Base-by-base conservation (phyloP, 2,797 vertebrate species). In the Vireo griseus region DNA sequence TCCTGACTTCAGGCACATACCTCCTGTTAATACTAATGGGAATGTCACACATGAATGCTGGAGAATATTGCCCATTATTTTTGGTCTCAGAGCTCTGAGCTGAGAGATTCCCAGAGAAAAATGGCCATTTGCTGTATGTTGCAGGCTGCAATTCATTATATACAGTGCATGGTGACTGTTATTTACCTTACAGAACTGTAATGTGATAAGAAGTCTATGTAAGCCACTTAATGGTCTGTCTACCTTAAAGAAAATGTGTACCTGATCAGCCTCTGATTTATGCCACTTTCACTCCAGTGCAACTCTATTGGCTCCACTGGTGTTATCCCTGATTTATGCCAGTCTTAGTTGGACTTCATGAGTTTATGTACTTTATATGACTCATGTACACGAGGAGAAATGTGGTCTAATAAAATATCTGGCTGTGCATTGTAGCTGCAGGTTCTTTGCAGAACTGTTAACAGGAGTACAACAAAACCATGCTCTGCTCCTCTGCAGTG, bases 11-110 rank as follows among this genome's bases (percentile, higher is more conserved):
- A 85, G 94, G 87, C 91, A 88, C 94, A 86, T 86, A 94, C 84
- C 91, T 94, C 91, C 75, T 94, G 92, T 96, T 96, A 95, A 94
- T 93, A 86, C 91, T 97, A 95, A 96, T 97, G 69, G 89, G 55
- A 96, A 94, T 90, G 94, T 96, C 91, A 92, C 94, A 96, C 94
- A 91, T 93, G 94, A 96, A 90, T 94, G 94, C 95, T 92, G 66
- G 79, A 92, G 95, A 95, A 95, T 95, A 96, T 96, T 96, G 94
- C 91, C 94, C 95, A 94, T 97, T 96, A 97, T 94, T 97, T 96
- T 96, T 96, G 95, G 91, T 95, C 89, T 87, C 89, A 90, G 87
- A 86, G 87, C 94, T 92, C 85, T 88, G 72, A 93, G 94, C 78
- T 66, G 95, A 88, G 68, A 91, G 85, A 94, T 96, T 95, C 87